Evolutionary conservation across 1,140 invertebrate genomes (phyloP), one percentile per base, ranked within the genome.

Genomic region (Lineus longissimus): DNA sequence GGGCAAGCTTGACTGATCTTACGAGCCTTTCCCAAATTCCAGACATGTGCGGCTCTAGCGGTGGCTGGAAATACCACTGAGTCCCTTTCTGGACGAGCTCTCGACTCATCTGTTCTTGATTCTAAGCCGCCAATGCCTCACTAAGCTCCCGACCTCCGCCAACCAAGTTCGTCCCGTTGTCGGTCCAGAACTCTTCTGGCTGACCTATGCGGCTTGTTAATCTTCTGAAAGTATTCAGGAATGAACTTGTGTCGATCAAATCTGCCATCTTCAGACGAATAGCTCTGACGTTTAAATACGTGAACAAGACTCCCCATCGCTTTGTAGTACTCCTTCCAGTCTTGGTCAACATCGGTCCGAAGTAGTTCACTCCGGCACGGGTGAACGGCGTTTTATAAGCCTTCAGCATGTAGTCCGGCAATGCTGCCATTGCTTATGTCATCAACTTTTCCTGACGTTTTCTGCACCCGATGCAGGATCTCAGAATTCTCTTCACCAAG

Each of bases 401-500:
- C 6, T 7, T 27, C 13, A 68, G 9, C 36, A 59, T 15, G 15
- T 66, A 59, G 19, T 36, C 55, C 7, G 66, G 66, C 1, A 66
- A 51, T 22, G 61, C 29, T 11, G 63, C 51, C 63, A 66, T 68
- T 17, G 36, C 62, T 41, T 65, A 64, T 15, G 27, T 41, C 22
- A 41, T n/a, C 0, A 15, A 19, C 19, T 22, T 17, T 41, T 31
- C 43, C 15, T 47, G 19, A 0, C 33, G 22, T 47, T 40, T 58
- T 15, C 57, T 45, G 41, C 66, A 67, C 15, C 22, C 31, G 17
- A 67, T 57, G 57, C 66, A 67, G n/a, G 61, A 59, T 17, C 33
- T 23, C 13, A 68, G 58, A 2, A 66, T 30, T 15, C 31, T 15
- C 22, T 31, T 41, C 17, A 66, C 47, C 4, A 29, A 31, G 11